Percentiles rank a stretch among this genome's conserved stretches.
phyloP scores from a whole-genome alignment of 2,888 invertebrate genomes.

The Amiota communis region DNA sequence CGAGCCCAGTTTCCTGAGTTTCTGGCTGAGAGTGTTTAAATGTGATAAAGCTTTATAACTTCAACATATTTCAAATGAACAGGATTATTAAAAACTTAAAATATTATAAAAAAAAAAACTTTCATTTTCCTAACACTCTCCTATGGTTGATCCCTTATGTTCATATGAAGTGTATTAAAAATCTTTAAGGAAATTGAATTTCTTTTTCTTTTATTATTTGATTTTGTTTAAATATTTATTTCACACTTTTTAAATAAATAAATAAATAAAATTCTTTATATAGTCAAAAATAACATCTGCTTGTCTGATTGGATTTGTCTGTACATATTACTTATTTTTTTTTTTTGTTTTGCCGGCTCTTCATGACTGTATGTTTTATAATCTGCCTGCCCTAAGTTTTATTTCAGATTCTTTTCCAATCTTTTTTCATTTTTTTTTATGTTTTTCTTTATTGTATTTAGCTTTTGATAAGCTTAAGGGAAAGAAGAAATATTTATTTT shows the following conservation, averaged over 20 bases:
- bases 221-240: slow-evolving; percentile 9
- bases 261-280: slow-evolving; percentile 1
- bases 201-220: neutral
- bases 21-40: too few species aligned
- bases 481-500: neutral
- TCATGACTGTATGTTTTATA: slow-evolving; percentile 36
- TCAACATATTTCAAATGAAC: too few species aligned
- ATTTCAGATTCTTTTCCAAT: neutral
- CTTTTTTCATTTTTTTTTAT: neutral
- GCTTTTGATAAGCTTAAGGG: slow-evolving; percentile 17
- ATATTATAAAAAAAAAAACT: too few species aligned
- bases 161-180: neutral
- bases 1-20: too few species aligned
- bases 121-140: too few species aligned
- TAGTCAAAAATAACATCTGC: slow-evolving; percentile 18
- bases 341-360: slow-evolving; percentile 22
- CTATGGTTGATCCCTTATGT: neutral
- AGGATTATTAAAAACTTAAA: too few species aligned
- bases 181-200: neutral
- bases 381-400: neutral
- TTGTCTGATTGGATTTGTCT: neutral
- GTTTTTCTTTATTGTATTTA: neutral
- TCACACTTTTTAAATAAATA: slow-evolving; percentile 3
- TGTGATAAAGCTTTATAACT: too few species aligned
- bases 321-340: neutral